Evolutionary conservation across 2,888 invertebrate genomes (phyloP).

Genomic region (Cantharis rufa): DNA sequence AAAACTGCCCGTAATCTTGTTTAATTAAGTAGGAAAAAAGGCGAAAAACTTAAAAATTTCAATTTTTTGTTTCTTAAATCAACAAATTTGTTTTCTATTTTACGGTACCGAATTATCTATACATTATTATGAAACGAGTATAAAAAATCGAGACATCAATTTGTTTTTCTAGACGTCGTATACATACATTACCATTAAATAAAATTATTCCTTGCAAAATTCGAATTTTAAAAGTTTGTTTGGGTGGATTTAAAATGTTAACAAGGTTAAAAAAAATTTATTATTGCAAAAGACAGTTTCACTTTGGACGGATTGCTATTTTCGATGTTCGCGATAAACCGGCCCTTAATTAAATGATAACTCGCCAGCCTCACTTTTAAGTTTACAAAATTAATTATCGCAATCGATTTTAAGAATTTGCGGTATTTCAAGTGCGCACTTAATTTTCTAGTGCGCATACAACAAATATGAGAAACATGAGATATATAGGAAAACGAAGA

Average conservation of each 20-base stretch:
- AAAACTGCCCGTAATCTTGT: background rate
- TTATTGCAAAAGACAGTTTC: background rate
- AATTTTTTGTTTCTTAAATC: background rate
- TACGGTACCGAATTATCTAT: background rate
- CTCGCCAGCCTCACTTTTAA: background rate
- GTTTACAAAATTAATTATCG: background rate
- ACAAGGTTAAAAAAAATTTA: background rate
- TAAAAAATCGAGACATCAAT: conserved; percentile 1
- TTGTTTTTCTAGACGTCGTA: background rate
- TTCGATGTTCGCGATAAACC: background rate
- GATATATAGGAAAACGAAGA: background rate
- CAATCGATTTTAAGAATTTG: background rate
- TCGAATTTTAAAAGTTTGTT: background rate
- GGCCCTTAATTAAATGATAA: background rate
- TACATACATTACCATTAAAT: background rate
- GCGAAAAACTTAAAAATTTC: background rate
- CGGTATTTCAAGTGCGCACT: background rate
- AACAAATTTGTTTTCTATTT: background rate
- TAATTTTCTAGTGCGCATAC: background rate
- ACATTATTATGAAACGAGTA: background rate
- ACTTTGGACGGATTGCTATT: background rate
- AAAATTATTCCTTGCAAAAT: background rate
- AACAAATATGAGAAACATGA: background rate
- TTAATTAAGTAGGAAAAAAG: background rate
- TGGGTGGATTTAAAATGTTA: background rate